Conservation (phyloP, 2,113 vertebrate genomes). For the Etheostoma cragini region DNA sequence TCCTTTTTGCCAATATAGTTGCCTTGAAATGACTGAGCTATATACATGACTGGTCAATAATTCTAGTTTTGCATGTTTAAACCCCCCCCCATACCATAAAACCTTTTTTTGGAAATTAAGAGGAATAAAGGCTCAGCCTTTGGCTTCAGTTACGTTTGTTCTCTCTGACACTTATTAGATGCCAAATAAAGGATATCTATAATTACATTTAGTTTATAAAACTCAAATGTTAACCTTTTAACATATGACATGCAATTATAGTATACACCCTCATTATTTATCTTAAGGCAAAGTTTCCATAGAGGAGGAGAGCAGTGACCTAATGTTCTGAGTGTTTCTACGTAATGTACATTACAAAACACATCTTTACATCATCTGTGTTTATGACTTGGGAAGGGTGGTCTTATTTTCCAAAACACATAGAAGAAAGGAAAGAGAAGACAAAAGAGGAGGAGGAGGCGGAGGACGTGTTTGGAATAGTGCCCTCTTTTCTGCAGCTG, state of each 20-base stretch:
- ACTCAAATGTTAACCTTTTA: slow-evolving; percentile 18
- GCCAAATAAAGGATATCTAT: background rate
- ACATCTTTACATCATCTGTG: slow-evolving; percentile 41
- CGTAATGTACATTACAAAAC: slow-evolving; percentile 30
- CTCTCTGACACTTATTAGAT: slow-evolving; percentile 21
- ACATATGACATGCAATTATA: slow-evolving; percentile 32
- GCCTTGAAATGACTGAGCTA: background rate
- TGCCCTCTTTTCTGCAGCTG: slow-evolving; percentile 78
- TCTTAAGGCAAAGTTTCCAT: slow-evolving; percentile 24
- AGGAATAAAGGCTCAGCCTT: background rate
- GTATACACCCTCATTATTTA: slow-evolving; percentile 11
- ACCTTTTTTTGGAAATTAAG: background rate
- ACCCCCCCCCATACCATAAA: background rate
- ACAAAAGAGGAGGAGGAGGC: slow-evolving; percentile 27
- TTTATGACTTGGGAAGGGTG: slow-evolving; percentile 34
- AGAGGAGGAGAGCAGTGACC: background rate
- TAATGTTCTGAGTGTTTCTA: slow-evolving; percentile 26
- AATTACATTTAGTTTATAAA: slow-evolving; percentile 12
- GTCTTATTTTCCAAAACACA: slow-evolving; percentile 50
- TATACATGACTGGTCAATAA: background rate
- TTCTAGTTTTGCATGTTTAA: background rate
- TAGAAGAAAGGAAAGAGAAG: slow-evolving; percentile 39
- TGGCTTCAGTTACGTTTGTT: slow-evolving; percentile 17
- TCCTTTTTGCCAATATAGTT: background rate
- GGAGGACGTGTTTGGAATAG: slow-evolving; percentile 61